Evolutionary conservation across 2,113 vertebrate species (phyloP), one percentile per base, ranked within the genome.

Genomic region (Amphiprion percula): DNA sequence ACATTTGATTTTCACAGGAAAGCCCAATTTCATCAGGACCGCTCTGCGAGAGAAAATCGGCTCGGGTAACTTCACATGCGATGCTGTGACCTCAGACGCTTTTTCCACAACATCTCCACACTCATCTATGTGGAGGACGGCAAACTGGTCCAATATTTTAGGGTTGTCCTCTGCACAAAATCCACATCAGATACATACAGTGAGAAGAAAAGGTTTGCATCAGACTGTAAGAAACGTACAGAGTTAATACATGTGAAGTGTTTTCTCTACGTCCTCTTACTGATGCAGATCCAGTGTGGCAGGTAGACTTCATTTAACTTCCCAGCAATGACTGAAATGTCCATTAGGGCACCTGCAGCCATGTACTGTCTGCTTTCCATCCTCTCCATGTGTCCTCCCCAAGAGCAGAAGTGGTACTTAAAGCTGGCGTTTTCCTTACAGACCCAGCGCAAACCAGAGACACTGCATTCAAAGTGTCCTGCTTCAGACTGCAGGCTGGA

Each of bases 381-480:
- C 37, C 55, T 61, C 64, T 68, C 73, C 41, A 53, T 53, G 14
- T 54, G 77, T 33, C 8, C 26, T 23, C 49, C 55, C 68, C 62
- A 80, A 53, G 79, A 74, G 10, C 41, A 24, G 37, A 83, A 85
- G 49, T 70, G 60, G 68, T 74, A 85, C 19, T 4, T 55, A 16
- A 88, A 47, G 55, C 44, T 67, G 60, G 79, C 28, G 1, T 24
- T 53, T 7, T 77, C 79, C 33, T 83, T 33, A 63, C 73, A 83
- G 44, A 49, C 16, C 86, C 86, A 88, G 10, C 0, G 82, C 26
- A 88, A 19, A 1, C 65, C 72, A 50, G 83, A 85, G 72, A 85
- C 73, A 0, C 68, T 71, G 68, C 83, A 88, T 66, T 88, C 82
- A 79, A 79, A 87, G 33, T 3, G 54, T 54, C 86, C 83, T 2